A percentile compares a stretch with the other conserved stretches of the same genome.
Conservation (phyloP, 2,113 vertebrate genomes). For the Equus przewalskii region DNA sequence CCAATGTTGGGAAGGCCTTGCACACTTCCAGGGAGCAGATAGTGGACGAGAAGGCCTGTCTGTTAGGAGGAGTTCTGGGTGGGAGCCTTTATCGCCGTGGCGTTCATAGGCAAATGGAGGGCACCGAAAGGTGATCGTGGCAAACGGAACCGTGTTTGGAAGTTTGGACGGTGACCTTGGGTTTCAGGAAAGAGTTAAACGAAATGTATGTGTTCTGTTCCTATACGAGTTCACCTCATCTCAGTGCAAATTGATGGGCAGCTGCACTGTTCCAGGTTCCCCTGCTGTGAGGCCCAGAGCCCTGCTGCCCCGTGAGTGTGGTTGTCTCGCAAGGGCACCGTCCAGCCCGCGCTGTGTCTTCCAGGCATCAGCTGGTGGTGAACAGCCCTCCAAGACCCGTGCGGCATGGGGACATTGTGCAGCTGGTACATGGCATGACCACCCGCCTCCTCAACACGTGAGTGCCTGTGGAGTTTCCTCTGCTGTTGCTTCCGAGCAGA, state of each 20-base stretch:
- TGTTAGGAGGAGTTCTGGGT: not conserved
- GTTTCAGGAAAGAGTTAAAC: not conserved
- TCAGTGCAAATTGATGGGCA: fast-evolving
- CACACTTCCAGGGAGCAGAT: fast-evolving
- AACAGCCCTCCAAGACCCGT: constrained; percentile 92
- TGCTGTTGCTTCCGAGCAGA: not conserved
- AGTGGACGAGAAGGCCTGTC: fast-evolving
- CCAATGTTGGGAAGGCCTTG: fast-evolving
- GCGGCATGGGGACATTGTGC: constrained; percentile 94
- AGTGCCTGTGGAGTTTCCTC: constrained; percentile 41
- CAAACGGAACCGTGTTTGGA: fast-evolving
- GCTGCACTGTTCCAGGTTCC: not conserved
- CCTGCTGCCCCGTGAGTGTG: fast-evolving
- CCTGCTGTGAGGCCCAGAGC: fast-evolving
- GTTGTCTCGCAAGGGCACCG: too few relatives aligned
- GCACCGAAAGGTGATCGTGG: fast-evolving
- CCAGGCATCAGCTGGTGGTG: constrained; percentile 95
- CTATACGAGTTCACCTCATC: fast-evolving
- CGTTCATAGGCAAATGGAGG: fast-evolving
- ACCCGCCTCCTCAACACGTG: constrained; percentile 97
- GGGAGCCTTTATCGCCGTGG: fast-evolving
- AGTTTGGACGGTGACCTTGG: not conserved
- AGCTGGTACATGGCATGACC: constrained; percentile 97
- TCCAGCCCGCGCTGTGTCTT: not conserved
- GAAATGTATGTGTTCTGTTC: fast-evolving